Conservation (phyloP, 1,140 invertebrate genomes). For the Thrips palmi region DNA sequence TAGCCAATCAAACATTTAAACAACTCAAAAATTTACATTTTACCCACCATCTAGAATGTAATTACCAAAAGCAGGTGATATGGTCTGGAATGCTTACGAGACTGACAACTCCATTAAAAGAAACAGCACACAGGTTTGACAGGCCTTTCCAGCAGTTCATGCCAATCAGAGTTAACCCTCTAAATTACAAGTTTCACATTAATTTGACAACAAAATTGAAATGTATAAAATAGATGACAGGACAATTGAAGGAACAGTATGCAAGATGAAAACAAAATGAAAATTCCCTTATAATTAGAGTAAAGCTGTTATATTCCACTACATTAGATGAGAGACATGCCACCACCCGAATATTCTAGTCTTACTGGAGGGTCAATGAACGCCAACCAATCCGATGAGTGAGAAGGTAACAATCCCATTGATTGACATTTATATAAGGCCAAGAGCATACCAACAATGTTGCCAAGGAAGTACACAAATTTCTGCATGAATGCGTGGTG, state of each 20-base stretch:
- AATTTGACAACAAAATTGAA: slow-evolving; percentile 8
- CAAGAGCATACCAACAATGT: slow-evolving; percentile 78
- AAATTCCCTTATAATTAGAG: slow-evolving; percentile 4
- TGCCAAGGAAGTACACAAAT: slow-evolving; percentile 87
- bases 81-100: too few relatives aligned
- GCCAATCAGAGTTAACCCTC: slow-evolving; percentile 13
- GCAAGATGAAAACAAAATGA: slow-evolving; percentile 8
- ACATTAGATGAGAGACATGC: slow-evolving; percentile 42
- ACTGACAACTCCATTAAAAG: slow-evolving; percentile 10
- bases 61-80: too few relatives aligned
- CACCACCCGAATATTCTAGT: slow-evolving; percentile 76
- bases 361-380: slow-evolving; percentile 84
- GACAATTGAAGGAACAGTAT: slow-evolving; percentile 16
- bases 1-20: too few relatives aligned
- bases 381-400: slow-evolving; percentile 96
- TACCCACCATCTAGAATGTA: too few relatives aligned
- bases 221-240: slow-evolving; percentile 9
- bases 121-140: slow-evolving; percentile 11
- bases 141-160: slow-evolving; percentile 14
- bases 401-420: slow-evolving; percentile 93
- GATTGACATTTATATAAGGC: slow-evolving; percentile 97
- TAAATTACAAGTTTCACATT: slow-evolving; percentile 14
- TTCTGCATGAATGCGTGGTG: slow-evolving; percentile 79
- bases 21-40: too few relatives aligned
- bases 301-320: slow-evolving; percentile 9